These are phyloP conservation scores for Tursiops truncatus DNA, from an alignment of 2,113 vertebrate genomes.

Conservation along the genomic window DNA sequence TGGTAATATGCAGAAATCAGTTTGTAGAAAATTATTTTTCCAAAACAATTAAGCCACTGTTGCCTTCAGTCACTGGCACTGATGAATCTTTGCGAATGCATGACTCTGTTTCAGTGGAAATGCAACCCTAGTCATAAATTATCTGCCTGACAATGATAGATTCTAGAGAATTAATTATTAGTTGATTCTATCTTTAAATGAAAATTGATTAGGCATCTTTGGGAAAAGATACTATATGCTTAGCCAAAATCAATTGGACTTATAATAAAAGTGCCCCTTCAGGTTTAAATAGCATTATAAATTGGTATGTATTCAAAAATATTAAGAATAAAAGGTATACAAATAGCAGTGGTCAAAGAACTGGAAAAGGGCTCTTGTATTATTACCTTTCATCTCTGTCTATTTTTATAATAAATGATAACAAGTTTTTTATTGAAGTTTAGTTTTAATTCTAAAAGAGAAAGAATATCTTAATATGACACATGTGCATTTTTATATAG, in stretches of 20 bases:
- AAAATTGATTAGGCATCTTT: not conserved
- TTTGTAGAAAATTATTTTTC: not conserved
- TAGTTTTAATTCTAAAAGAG: slow-evolving; percentile 12
- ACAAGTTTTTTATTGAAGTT: not conserved
- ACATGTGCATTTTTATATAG: not conserved
- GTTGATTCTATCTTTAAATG: not conserved
- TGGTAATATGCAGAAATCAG: not conserved
- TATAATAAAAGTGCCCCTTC: not conserved
- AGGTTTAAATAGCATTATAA: not conserved
- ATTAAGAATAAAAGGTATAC: not conserved
- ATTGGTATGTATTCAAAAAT: not conserved
- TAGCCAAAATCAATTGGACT: not conserved
- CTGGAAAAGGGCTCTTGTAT: not conserved
- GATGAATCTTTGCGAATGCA: not conserved
- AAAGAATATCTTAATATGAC: not conserved
- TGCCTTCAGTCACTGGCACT: not conserved
- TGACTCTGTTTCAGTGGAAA: not conserved
- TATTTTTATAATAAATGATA: slow-evolving; percentile 7
- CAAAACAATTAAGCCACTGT: not conserved
- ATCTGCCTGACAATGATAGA: not conserved
- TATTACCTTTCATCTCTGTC: not conserved
- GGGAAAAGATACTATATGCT: not conserved
- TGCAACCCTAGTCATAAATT: not conserved
- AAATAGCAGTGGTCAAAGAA: not conserved
- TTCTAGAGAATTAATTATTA: not conserved